Evolutionary conservation across 2,113 vertebrate species (phyloP).

Genomic region (Alethe castanea): DNA sequence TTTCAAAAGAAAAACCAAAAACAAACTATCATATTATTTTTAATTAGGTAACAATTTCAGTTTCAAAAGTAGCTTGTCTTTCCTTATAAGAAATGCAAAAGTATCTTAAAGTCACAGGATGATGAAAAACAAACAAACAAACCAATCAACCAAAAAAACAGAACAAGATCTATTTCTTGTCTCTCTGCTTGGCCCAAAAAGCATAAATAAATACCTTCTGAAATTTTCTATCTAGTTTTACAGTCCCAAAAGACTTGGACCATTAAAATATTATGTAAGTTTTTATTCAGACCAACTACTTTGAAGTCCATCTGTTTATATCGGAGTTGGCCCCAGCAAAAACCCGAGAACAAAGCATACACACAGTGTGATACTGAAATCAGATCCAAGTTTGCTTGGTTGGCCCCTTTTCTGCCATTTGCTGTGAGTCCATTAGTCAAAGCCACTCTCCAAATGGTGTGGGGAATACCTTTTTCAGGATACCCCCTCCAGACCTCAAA

Average conservation of each 20-base stretch:
- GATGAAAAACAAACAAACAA: background rate
- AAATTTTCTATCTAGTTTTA: constrained; percentile 20
- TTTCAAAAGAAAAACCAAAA: background rate
- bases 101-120: background rate
- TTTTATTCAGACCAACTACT: constrained; percentile 49
- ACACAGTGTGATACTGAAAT: constrained; percentile 25
- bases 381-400: constrained; percentile 8
- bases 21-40: too few species aligned
- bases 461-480: background rate
- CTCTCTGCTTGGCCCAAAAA: background rate
- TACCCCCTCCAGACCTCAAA: background rate
- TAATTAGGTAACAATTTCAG: background rate
- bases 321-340: constrained; percentile 25
- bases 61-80: background rate
- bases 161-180: background rate
- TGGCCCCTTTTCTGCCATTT: background rate
- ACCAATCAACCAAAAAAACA: background rate
- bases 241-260: constrained; percentile 17
- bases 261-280: constrained; percentile 58
- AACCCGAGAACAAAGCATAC: constrained; percentile 40
- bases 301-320: constrained; percentile 62
- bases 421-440: background rate
- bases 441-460: background rate
- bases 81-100: background rate
- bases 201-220: constrained; percentile 35